phyloP scores from a whole-genome alignment of 2,113 vertebrate genomes.

The Aegithalos caudatus region DNA sequence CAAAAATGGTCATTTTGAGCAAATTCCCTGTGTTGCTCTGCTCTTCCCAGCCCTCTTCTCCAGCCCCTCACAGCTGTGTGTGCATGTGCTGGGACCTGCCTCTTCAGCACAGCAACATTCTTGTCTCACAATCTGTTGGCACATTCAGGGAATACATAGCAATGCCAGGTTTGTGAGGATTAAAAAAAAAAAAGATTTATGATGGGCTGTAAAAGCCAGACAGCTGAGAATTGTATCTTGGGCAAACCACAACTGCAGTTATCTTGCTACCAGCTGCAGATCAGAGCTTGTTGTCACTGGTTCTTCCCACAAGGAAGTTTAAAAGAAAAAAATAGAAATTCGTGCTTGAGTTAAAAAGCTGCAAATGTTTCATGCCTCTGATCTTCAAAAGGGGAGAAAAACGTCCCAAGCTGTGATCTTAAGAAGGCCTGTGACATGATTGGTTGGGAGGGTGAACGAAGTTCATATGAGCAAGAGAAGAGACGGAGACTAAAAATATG shows the following conservation, averaged over 20 bases:
- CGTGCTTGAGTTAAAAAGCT: not conserved
- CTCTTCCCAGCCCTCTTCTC: not conserved
- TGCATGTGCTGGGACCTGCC: slow-evolving; percentile 42
- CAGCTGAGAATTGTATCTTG: not conserved
- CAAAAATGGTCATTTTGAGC: not conserved
- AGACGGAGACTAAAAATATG: not conserved
- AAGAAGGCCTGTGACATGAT: not conserved
- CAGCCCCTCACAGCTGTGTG: not conserved
- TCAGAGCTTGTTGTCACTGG: not conserved
- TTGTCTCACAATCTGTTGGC: slow-evolving; percentile 32
- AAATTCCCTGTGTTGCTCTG: not conserved
- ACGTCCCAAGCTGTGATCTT: not conserved
- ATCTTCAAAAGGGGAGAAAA: not conserved
- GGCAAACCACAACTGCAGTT: not conserved
- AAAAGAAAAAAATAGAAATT: not conserved
- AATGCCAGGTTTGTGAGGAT: not conserved
- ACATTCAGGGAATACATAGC: not conserved
- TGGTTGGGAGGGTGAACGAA: not conserved
- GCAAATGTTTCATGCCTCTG: not conserved
- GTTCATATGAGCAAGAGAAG: not conserved
- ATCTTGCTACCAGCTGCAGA: not conserved
- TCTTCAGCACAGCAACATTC: not conserved
- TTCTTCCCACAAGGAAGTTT: not conserved
- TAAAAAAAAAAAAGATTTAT: not conserved
- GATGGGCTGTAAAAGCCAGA: not conserved